Conservation (phyloP, 2,797 vertebrate genomes). For the Ctenochaetus hawaiiensis region DNA sequence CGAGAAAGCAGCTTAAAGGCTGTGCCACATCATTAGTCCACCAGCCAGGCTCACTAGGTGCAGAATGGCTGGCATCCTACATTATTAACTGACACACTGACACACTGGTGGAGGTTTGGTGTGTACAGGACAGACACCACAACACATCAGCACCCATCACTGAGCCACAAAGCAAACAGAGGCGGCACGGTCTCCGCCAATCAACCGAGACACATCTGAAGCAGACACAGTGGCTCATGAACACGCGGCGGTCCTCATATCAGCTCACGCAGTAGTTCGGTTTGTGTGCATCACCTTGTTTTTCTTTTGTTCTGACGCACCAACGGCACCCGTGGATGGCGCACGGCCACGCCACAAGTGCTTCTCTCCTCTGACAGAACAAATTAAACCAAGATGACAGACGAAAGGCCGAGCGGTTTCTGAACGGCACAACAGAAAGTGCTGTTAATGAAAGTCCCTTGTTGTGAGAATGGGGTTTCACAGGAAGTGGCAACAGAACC, state of each 20-base stretch:
- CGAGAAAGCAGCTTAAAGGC: constrained; percentile 36
- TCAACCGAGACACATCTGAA: constrained; percentile 37
- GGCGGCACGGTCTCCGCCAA: constrained; percentile 35
- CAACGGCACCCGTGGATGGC: constrained; percentile 16
- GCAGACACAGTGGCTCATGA: constrained; percentile 11
- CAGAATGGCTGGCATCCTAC: constrained; percentile 24
- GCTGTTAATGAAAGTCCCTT: constrained; percentile 71
- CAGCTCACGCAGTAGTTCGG: constrained; percentile 18
- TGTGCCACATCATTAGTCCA: constrained; percentile 52
- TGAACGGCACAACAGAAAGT: constrained; percentile 46
- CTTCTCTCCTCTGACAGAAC: constrained; percentile 61
- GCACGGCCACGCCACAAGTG: constrained; percentile 14
- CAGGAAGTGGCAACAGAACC: constrained; percentile 41
- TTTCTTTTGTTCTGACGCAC: constrained; percentile 36
- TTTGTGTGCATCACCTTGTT: background rate
- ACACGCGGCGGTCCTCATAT: constrained; percentile 10
- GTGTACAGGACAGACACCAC: constrained; percentile 24
- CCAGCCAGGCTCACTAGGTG: constrained; percentile 1
- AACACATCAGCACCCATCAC: constrained; percentile 34
- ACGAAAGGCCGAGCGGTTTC: constrained; percentile 66
- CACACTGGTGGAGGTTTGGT: constrained; percentile 21
- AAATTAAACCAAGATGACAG: constrained; percentile 69
- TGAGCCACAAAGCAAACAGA: constrained; percentile 16
- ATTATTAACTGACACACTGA: constrained; percentile 60
- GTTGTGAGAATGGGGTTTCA: constrained; percentile 63